Base-by-base conservation (phyloP, 2,113 vertebrate species). In the Megaceryle torquata region DNA sequence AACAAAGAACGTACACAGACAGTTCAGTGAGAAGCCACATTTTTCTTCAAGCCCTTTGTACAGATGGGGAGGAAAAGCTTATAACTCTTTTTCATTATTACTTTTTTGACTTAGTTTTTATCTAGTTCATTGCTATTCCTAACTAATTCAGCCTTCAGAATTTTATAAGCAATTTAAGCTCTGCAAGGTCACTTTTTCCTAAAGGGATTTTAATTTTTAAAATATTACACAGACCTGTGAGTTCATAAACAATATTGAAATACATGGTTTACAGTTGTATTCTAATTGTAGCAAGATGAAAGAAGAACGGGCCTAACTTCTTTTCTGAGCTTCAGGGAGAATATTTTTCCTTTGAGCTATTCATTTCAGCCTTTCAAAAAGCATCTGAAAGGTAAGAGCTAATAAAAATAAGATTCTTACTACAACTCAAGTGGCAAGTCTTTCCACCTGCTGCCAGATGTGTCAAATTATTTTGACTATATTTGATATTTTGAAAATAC, bases 201-300 rank as follows among this genome's bases (percentile, higher is more conserved):
- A 65, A 72, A 95, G 93, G 90, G 88, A 84, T 92, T 94, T 97
- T 89, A 94, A 95, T 96, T 95, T 95, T 96, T 95, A 91, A 96
- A 95, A 89, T 59, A 87, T 83, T 95, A 82, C 33, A 26, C 91
- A 91, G 78, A 89, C 59, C 46, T 61, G 26, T 24, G 35, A 87
- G 86, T 91, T 89, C 88, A 89, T 87, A 94, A 93, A 88, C 88
- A 89, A 15, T 35, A 82, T 81, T 54, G 15, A 87, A 74, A 85
- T 50, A 50, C n/a, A 20, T 24, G 33, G 61, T 76, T 88, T 96
- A 87, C 22, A 43, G 57, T 29, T 72, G 69, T 89, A 85, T 33
- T 92, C 26, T 96, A 97, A 96, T 89, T 86, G 78, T 65, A 95
- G 90, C 86, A 94, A 89, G 89, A 93, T 76, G 57, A 96, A 85